Evolutionary conservation across 2,797 vertebrate species (phyloP).

Genomic region (Poeciliopsis turneri): DNA sequence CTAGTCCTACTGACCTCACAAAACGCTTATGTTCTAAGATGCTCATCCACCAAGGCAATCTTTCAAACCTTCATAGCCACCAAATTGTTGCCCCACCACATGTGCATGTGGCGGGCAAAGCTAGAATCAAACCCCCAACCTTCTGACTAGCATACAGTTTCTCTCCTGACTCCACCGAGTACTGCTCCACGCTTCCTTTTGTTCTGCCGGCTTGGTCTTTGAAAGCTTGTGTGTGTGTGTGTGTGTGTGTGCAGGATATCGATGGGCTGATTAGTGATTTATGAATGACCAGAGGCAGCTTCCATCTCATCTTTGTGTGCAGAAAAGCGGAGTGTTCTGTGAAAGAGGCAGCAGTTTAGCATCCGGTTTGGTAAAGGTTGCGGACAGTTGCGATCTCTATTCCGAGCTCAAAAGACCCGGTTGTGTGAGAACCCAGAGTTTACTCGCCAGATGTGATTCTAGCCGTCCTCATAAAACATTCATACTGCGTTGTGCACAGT

Average conservation of each 20-base stretch:
- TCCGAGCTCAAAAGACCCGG: conserved; percentile 56
- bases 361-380: conserved; percentile 25
- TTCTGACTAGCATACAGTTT: background rate
- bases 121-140: background rate
- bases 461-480: conserved; percentile 58
- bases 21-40: background rate
- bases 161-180: background rate
- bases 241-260: background rate
- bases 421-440: conserved; percentile 49
- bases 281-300: conserved; percentile 5
- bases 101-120: background rate
- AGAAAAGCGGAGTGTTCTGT: background rate
- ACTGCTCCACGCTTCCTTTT: background rate
- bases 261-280: conserved; percentile 2
- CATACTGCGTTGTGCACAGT: conserved; percentile 52
- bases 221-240: background rate
- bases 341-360: conserved; percentile 17
- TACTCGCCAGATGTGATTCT: conserved; percentile 46
- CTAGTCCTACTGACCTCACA: background rate
- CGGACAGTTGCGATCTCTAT: conserved; percentile 66
- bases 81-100: background rate
- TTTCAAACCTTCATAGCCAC: background rate
- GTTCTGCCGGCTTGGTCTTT: background rate
- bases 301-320: background rate
- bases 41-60: background rate